Conservation (phyloP, 2,113 vertebrate species). For the Calyptomena viridis region DNA sequence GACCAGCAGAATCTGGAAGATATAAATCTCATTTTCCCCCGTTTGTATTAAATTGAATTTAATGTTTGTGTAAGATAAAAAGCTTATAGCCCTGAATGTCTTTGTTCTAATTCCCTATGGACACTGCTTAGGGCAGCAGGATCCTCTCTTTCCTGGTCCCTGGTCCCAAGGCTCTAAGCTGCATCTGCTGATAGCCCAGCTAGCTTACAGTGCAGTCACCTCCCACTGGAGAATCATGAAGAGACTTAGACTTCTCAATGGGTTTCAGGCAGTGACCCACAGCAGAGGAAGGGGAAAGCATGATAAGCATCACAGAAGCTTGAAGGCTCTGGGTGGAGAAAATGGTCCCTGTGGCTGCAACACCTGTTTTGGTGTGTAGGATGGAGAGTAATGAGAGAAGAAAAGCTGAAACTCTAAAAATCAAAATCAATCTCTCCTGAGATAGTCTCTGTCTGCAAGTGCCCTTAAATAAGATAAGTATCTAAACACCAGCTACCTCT, state of each 20-base stretch:
- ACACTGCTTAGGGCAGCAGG: neutral
- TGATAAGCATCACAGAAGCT: neutral
- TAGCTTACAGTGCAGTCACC: neutral
- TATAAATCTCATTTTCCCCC: neutral
- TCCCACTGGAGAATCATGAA: neutral
- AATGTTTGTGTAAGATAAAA: slow-evolving; percentile 25
- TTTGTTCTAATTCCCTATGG: neutral
- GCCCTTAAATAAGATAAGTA: neutral
- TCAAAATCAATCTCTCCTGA: neutral
- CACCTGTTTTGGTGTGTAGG: neutral
- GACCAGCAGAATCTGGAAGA: slow-evolving; percentile 24
- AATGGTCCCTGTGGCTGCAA: neutral
- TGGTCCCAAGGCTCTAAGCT: neutral
- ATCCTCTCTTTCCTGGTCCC: neutral
- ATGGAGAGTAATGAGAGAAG: neutral
- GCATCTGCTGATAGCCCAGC: neutral
- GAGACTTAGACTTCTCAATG: neutral
- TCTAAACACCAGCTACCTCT: neutral
- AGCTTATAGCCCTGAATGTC: neutral
- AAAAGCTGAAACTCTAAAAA: neutral
- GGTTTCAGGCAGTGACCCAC: neutral
- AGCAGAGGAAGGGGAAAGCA: neutral
- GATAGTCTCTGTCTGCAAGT: neutral
- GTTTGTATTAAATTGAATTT: slow-evolving; percentile 25
- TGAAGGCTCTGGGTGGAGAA: no score